These are phyloP conservation scores for Dinoponera quadriceps DNA, from an alignment of 1,140 invertebrate species.

Conservation along the genomic window DNA sequence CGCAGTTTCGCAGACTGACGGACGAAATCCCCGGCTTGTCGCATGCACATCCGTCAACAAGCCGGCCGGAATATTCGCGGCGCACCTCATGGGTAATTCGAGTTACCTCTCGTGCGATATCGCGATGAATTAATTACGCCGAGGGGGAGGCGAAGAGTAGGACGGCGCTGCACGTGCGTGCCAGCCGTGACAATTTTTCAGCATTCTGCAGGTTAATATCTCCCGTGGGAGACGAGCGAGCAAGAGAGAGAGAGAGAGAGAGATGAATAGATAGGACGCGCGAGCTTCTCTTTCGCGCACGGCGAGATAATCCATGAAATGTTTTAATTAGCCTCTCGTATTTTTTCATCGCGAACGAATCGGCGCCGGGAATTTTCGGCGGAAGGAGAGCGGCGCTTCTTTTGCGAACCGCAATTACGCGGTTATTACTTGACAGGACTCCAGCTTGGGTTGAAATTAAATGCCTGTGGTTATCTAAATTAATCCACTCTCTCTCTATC, in stretches of 20 bases:
- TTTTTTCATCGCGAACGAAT: conserved; percentile 35
- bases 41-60: conserved; percentile 57
- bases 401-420: neutral
- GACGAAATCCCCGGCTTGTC: conserved; percentile 35
- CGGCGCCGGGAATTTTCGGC: conserved; percentile 13
- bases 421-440: conserved; percentile 27
- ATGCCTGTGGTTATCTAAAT: conserved; percentile 33
- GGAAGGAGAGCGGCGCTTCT: neutral
- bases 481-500: conserved; percentile 17
- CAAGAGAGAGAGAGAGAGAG: conserved; percentile 1
- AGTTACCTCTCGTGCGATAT: conserved; percentile 43
- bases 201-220: conserved; percentile 44
- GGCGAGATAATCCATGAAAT: conserved; percentile 40
- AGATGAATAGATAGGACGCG: conserved; percentile 1
- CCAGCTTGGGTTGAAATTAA: conserved; percentile 29
- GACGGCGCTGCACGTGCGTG: neutral
- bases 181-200: conserved; percentile 42
- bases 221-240: neutral
- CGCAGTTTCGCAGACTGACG: conserved; percentile 28
- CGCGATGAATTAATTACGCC: conserved; percentile 55
- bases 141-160: neutral
- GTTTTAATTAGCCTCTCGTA: conserved; percentile 50
- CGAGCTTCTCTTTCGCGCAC: conserved; percentile 29
- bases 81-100: conserved; percentile 46
- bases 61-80: conserved; percentile 42